phyloP scores from a whole-genome alignment of 2,888 invertebrate genomes.

The Coenonympha arcania region DNA sequence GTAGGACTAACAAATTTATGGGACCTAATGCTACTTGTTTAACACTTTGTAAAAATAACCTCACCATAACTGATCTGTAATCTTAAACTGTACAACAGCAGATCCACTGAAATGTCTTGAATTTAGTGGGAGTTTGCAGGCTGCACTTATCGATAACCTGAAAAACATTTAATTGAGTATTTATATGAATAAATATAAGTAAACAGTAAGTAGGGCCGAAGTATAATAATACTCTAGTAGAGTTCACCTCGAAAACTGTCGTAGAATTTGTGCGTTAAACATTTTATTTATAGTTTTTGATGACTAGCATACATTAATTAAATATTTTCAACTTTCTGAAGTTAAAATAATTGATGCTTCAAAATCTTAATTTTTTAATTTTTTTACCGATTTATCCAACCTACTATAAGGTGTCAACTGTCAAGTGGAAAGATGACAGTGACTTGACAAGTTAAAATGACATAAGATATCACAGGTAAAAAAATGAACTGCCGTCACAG shows the following conservation, averaged over 20 bases:
- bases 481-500: too few relatives aligned
- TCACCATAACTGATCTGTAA: constrained; percentile 63
- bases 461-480: too few relatives aligned
- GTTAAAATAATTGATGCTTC: too few relatives aligned
- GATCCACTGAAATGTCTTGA: constrained; percentile 46
- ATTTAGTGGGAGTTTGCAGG: constrained; percentile 36
- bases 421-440: too few relatives aligned
- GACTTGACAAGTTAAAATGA: too few relatives aligned
- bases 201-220: not conserved
- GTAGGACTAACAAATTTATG: too few relatives aligned
- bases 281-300: constrained; percentile 30
- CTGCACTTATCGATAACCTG: constrained; percentile 51
- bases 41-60: constrained; percentile 18
- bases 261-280: constrained; percentile 50
- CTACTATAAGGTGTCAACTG: too few relatives aligned
- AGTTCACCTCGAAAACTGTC: constrained; percentile 52
- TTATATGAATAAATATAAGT: not conserved
- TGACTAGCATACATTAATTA: not conserved
- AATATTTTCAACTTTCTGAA: not conserved
- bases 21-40: too few relatives aligned
- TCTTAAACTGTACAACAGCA: constrained; percentile 50
- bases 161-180: constrained; percentile 26
- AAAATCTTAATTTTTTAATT: too few relatives aligned
- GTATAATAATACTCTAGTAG: too few relatives aligned
- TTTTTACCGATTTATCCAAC: too few relatives aligned